Percentiles rank a stretch among this genome's conserved stretches.
Evolutionary conservation across 2,888 invertebrate genomes (phyloP).

Genomic region (Patella caerulea): DNA sequence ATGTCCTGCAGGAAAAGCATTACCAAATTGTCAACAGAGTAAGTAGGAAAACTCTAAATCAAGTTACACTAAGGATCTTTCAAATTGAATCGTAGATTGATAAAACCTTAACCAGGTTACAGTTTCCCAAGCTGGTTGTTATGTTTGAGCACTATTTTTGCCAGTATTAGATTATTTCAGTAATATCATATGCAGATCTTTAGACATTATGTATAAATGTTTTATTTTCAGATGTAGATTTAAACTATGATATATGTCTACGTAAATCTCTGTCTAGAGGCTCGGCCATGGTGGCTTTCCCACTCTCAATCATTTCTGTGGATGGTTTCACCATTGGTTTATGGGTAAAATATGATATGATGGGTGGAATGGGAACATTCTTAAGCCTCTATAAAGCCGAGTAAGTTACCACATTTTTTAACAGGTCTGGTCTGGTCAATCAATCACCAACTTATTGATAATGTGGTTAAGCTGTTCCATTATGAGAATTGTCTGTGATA

Average conservation of each 20-base stretch:
- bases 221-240: conserved; percentile 15
- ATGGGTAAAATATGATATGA: conserved; percentile 23
- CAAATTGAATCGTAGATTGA: too few relatives aligned
- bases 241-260: conserved; percentile 23
- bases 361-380: conserved; percentile 10
- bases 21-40: conserved; percentile 13
- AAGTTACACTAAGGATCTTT: too few relatives aligned
- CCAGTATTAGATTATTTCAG: too few relatives aligned
- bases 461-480: too few relatives aligned
- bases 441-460: too few relatives aligned
- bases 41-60: neutral
- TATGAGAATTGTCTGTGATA: too few relatives aligned
- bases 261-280: neutral
- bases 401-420: conserved; percentile 9
- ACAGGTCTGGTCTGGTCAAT: too few relatives aligned
- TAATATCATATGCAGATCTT: too few relatives aligned
- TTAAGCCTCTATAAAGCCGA: conserved; percentile 16
- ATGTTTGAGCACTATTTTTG: too few relatives aligned
- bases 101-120: too few relatives aligned
- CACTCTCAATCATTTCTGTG: neutral
- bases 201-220: too few relatives aligned
- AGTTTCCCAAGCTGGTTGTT: too few relatives aligned
- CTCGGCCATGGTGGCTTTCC: conserved; percentile 14
- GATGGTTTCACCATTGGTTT: conserved; percentile 18
- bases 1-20: conserved; percentile 12